phyloP scores from a whole-genome alignment of 2,797 vertebrate species.

The Pempheris klunzingeri region DNA sequence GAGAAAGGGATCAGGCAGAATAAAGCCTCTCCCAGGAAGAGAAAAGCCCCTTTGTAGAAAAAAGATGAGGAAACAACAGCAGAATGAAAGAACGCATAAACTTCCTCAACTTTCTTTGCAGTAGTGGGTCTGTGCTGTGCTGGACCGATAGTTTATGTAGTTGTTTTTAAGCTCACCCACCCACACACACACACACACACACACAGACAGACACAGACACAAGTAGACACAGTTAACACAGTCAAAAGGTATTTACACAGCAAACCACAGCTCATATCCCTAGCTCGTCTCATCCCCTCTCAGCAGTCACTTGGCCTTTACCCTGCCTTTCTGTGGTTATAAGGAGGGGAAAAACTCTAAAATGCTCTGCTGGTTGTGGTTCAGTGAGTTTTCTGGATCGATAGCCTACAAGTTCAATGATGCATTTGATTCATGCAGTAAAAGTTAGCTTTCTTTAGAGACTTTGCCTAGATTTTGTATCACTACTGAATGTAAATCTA shows the following conservation, averaged over 20 bases:
- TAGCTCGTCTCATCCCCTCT: constrained; percentile 33
- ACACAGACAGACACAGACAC: not conserved
- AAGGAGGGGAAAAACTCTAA: not conserved
- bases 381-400: constrained; percentile 63
- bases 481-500: constrained; percentile 15
- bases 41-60: constrained; percentile 54
- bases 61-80: constrained; percentile 34
- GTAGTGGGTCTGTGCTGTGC: not conserved
- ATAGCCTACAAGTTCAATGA: constrained; percentile 71
- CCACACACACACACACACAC: constrained; percentile 13
- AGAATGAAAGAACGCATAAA: constrained; percentile 51
- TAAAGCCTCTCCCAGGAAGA: constrained; percentile 64
- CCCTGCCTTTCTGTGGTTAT: constrained; percentile 54
- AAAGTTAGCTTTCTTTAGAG: constrained; percentile 49
- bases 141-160: constrained; percentile 15
- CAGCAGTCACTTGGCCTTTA: constrained; percentile 60
- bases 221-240: constrained; percentile 28
- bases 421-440: constrained; percentile 62
- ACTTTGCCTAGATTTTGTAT: constrained; percentile 53
- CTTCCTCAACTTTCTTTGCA: constrained; percentile 45
- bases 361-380: constrained; percentile 46
- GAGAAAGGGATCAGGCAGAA: constrained; percentile 59
- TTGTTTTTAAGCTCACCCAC: constrained; percentile 9
- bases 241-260: constrained; percentile 57
- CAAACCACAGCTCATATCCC: constrained; percentile 52